A percentile compares a stretch with the other conserved stretches of the same genome.
Evolutionary conservation across 1,140 invertebrate species (phyloP).

Genomic region (Pseudomyrmex dendroicus): DNA sequence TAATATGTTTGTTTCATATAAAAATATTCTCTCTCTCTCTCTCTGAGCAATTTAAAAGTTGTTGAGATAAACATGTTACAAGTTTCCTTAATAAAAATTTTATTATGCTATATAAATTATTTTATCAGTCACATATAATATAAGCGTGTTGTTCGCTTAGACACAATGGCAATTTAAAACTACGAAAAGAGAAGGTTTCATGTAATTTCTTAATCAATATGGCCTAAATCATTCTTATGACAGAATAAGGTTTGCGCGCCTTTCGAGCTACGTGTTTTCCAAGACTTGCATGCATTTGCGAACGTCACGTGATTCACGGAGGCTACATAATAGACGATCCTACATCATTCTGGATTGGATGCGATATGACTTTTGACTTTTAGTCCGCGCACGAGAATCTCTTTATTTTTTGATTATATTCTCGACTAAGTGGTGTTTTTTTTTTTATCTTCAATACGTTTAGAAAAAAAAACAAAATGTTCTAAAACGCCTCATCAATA

Average conservation of each 20-base stretch:
- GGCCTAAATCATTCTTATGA: slow-evolving; percentile 62
- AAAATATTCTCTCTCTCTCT: neutral
- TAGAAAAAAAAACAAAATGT: neutral
- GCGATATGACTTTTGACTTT: slow-evolving; percentile 24
- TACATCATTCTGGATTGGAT: slow-evolving; percentile 53
- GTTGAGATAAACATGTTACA: too few relatives aligned
- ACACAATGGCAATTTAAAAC: slow-evolving; percentile 21
- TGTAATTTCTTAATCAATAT: slow-evolving; percentile 64
- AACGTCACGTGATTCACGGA: slow-evolving; percentile 46
- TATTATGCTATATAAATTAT: neutral
- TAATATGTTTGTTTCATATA: neutral
- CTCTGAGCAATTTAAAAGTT: neutral
- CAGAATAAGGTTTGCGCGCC: slow-evolving; percentile 56
- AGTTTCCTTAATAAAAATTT: too few relatives aligned
- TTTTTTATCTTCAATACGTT: neutral
- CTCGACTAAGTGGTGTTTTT: neutral
- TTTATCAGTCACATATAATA: neutral
- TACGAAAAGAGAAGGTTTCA: slow-evolving; percentile 43
- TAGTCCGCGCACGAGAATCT: slow-evolving; percentile 4
- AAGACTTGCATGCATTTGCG: slow-evolving; percentile 34
- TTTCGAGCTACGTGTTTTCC: slow-evolving; percentile 33
- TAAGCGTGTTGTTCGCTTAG: neutral
- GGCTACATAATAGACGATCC: slow-evolving; percentile 36
- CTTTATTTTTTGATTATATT: neutral
- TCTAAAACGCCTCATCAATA: too few relatives aligned